These are phyloP conservation scores for Gryon sp. DNA, from an alignment of 1,140 invertebrate genomes.

Conservation along the genomic window DNA sequence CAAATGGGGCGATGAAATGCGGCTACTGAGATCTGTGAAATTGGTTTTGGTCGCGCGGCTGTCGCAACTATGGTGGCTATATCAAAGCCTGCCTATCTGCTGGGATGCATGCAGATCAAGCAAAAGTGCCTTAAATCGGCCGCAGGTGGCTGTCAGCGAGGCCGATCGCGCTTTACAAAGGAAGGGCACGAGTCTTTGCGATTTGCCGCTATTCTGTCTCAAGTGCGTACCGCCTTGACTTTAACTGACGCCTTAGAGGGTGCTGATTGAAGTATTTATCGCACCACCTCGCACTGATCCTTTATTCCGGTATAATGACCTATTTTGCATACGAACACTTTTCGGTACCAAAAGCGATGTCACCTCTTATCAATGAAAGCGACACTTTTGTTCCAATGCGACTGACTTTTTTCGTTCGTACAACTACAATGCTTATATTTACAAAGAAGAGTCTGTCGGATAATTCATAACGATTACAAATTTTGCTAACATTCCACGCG, in stretches of 20 bases:
- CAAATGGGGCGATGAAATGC: constrained; percentile 42
- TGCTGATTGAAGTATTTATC: constrained; percentile 79
- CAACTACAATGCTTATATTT: neutral
- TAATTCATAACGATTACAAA: constrained; percentile 24
- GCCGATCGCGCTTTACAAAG: constrained; percentile 72
- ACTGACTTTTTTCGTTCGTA: neutral
- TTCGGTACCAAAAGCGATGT: constrained; percentile 43
- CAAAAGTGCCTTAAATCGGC: constrained; percentile 55
- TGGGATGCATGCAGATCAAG: constrained; percentile 63
- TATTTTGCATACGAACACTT: constrained; percentile 71
- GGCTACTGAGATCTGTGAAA: constrained; percentile 54
- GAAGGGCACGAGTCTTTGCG: constrained; percentile 72
- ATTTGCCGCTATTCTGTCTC: constrained; percentile 72
- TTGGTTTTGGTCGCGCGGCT: constrained; percentile 51
- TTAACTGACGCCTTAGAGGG: constrained; percentile 78
- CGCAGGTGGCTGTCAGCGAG: constrained; percentile 76
- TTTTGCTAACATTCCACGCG: neutral
- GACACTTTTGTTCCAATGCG: constrained; percentile 40
- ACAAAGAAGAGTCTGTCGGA: neutral
- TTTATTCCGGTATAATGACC: constrained; percentile 73
- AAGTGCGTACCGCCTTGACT: constrained; percentile 65
- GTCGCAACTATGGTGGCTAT: constrained; percentile 63
- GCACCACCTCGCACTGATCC: constrained; percentile 61
- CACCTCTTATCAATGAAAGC: constrained; percentile 40
- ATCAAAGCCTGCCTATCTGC: constrained; percentile 56